Base-by-base conservation (phyloP, 2,113 vertebrate genomes). In the Chloebia gouldiae region DNA sequence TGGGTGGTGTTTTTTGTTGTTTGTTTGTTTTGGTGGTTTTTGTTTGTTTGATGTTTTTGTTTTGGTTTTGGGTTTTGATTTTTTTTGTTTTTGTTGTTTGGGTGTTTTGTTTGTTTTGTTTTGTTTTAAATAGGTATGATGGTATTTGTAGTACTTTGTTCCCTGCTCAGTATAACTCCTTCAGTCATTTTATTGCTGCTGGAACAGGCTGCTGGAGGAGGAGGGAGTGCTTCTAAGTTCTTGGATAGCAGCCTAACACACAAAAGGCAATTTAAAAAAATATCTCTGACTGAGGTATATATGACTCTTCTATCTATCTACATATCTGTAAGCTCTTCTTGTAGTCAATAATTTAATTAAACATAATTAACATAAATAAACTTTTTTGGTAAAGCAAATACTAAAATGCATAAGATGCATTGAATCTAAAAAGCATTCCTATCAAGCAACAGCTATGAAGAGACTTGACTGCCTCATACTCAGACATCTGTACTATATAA, bases 351-450 rank as follows among this genome's bases (percentile, higher is more conserved):
- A 47, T 13, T 85, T 13, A 85, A 73, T 50, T 19, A 49, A 59
- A 33, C 1, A 30, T 20, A 68, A 81, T 40, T 49, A 11, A 28
- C 5, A 61, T 23, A 73, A 60, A 50, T 19, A 69, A 65, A 22
- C 3, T 7, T 24, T 68, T 15, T 39, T 76, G 86, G 31, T 50
- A 33, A 65, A 9, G 1, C 44, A 78, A 61, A 53, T 42, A 30
- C 10, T 81, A 59, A 91, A 89, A 28, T 57, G 42, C 0, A 0
- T 56, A 40, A 63, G 10, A 56, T 0, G 7, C 4, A 8, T 16
- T 22, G 2, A 63, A 24, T 54, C 9, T n/a, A 27, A 69, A 57
- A 70, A 31, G 1, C 21, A 21, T 14, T 11, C 3, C 24, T 68
- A 64, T n/a, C 10, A 17, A 40, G 30, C 4, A 35, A 44, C 17